These are phyloP conservation scores for Paramacrobiotus metropolitanus DNA, from an alignment of 1,140 invertebrate genomes.

Conservation along the genomic window DNA sequence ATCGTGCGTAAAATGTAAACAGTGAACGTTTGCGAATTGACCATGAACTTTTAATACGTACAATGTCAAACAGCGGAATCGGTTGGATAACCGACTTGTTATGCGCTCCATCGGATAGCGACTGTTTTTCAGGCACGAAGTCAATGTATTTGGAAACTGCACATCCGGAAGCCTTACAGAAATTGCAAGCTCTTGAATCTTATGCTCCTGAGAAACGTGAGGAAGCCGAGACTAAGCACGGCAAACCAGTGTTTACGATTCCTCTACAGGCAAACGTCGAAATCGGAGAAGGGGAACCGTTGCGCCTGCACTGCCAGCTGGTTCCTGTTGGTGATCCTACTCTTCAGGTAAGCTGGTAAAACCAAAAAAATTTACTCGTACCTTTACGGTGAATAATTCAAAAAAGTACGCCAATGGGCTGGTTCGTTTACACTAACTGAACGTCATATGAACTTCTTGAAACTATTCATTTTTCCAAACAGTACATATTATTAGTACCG, in stretches of 20 bases:
- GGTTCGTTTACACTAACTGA: too few species aligned
- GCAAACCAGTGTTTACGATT: background rate
- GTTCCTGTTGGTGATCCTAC: constrained; percentile 85
- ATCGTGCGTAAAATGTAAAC: too few species aligned
- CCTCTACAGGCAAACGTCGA: background rate
- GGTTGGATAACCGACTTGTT: too few species aligned
- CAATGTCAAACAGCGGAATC: too few species aligned
- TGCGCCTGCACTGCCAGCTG: constrained; percentile 78
- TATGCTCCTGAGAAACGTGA: background rate
- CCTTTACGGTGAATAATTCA: too few species aligned
- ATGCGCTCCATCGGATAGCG: too few species aligned
- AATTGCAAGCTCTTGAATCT: background rate
- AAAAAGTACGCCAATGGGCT: too few species aligned
- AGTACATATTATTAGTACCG: background rate
- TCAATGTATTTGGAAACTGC: background rate
- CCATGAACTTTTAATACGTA: too few species aligned
- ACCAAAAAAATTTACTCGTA: too few species aligned
- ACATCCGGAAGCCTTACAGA: background rate
- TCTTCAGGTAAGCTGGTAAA: constrained; percentile 38
- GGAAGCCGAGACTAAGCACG: background rate
- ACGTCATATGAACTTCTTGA: background rate
- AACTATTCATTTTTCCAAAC: background rate
- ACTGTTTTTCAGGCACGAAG: background rate
- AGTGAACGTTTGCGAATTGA: too few species aligned
- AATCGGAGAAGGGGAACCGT: constrained; percentile 44